Evolutionary conservation across 2,113 vertebrate genomes (phyloP).

Genomic region (Hemiprocne comata): DNA sequence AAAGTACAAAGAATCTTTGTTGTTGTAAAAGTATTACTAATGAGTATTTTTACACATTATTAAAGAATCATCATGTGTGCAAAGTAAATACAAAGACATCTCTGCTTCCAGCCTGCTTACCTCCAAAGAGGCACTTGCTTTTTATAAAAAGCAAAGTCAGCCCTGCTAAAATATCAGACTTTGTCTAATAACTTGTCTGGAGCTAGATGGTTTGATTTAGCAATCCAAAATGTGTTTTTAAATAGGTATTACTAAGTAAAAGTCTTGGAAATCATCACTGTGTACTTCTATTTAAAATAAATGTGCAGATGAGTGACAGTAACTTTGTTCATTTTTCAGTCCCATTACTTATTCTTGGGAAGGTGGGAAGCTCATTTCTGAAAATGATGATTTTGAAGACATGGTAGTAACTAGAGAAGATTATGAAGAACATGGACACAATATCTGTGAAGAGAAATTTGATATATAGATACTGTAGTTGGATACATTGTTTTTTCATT

Average conservation of each 20-base stretch:
- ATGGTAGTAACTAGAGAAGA: slow-evolving; percentile 96
- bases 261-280: background rate
- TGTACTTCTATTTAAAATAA: background rate
- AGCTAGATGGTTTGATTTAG: background rate
- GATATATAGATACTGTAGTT: slow-evolving; percentile 83
- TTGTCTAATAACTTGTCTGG: background rate
- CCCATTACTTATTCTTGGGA: slow-evolving; percentile 94
- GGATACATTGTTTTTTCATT: background rate
- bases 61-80: background rate
- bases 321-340: slow-evolving; percentile 74
- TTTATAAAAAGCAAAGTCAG: background rate
- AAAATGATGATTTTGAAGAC: slow-evolving; percentile 94
- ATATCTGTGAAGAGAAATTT: slow-evolving; percentile 96
- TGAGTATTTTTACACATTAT: background rate
- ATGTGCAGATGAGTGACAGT: background rate
- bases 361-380: slow-evolving; percentile 93
- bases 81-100: background rate
- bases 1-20: background rate
- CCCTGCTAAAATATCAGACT: background rate
- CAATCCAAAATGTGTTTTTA: background rate
- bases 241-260: background rate
- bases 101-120: background rate
- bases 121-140: background rate
- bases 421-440: slow-evolving; percentile 97
- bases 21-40: background rate